Evolutionary conservation across 2,113 vertebrate genomes (phyloP).

Genomic region (Columba livia): DNA sequence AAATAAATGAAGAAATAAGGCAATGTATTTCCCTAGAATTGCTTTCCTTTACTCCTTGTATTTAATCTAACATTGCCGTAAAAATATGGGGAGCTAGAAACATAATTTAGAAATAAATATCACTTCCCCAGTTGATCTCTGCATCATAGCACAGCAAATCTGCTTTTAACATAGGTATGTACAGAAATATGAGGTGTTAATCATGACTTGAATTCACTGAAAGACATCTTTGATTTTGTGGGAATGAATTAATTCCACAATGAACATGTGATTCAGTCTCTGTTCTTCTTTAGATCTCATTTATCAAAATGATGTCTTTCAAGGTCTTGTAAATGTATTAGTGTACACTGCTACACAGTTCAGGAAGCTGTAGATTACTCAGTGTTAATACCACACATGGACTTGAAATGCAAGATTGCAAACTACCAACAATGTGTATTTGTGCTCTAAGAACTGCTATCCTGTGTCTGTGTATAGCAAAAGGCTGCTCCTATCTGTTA

Average conservation of each 20-base stretch:
- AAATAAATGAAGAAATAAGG: background rate
- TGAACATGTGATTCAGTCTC: background rate
- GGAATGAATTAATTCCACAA: background rate
- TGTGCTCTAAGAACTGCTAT: background rate
- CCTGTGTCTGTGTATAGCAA: background rate
- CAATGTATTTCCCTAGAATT: background rate
- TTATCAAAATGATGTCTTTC: background rate
- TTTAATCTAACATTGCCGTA: background rate
- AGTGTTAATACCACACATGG: background rate
- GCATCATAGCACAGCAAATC: background rate
- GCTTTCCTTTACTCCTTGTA: background rate
- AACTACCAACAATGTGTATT: background rate
- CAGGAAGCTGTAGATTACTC: background rate
- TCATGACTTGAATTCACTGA: background rate
- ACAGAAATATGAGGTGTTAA: background rate
- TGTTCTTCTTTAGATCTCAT: background rate
- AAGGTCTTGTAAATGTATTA: background rate
- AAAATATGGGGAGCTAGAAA: background rate
- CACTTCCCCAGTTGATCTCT: background rate
- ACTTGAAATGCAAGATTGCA: accelerated
- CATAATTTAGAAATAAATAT: background rate
- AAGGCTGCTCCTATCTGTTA: background rate
- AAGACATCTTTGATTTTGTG: background rate
- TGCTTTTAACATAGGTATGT: background rate
- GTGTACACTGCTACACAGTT: no score